These are phyloP conservation scores for Agriopis leucophaearia DNA, from an alignment of 2,888 invertebrate genomes.

Conservation along the genomic window DNA sequence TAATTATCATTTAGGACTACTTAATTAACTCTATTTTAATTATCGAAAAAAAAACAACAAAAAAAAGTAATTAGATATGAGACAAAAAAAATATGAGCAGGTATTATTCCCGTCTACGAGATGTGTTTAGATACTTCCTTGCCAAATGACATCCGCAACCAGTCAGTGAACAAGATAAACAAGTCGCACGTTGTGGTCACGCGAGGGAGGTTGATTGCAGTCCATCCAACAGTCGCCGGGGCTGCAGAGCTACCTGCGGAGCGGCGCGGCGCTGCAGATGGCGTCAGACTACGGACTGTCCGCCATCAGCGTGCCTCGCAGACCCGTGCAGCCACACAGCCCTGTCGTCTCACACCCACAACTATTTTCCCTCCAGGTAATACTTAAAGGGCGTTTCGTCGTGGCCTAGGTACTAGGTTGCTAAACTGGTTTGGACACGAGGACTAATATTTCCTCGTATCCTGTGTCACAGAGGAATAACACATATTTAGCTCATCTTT, in stretches of 20 bases:
- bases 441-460: too few species aligned
- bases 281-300: conserved; percentile 76
- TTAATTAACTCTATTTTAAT: too few species aligned
- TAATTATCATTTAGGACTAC: too few species aligned
- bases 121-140: not conserved
- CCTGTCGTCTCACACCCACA: conserved; percentile 68
- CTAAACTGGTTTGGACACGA: too few species aligned
- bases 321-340: conserved; percentile 73
- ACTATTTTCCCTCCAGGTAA: conserved; percentile 37
- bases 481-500: too few species aligned
- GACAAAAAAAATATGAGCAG: too few species aligned
- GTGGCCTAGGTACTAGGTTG: not conserved
- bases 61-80: too few species aligned
- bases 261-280: conserved; percentile 76
- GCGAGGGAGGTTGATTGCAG: conserved; percentile 34
- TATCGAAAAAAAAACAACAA: too few species aligned
- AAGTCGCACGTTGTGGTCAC: not conserved
- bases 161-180: not conserved
- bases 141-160: not conserved
- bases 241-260: conserved; percentile 72
- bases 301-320: conserved; percentile 74
- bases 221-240: conserved; percentile 71
- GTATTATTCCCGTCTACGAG: too few species aligned
- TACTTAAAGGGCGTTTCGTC: not conserved
- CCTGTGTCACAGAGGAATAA: too few species aligned